Conservation (phyloP, 2,797 vertebrate species). For the Amniataba percoides region DNA sequence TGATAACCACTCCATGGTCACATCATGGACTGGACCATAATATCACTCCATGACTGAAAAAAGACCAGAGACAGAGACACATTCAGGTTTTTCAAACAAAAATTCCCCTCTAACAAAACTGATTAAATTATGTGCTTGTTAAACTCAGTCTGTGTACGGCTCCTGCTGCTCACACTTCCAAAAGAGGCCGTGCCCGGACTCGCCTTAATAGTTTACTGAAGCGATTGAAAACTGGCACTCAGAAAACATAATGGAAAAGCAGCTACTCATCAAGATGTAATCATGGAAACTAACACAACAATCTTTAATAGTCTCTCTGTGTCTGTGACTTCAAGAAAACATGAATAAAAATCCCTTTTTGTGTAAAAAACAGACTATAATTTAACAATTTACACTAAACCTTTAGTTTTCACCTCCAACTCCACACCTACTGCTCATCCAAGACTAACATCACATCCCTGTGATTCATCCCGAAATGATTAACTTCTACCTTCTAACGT, state of each 20-base stretch:
- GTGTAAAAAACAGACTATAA: conserved; percentile 2
- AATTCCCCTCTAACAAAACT: conserved; percentile 1
- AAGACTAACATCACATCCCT: conserved; percentile 4
- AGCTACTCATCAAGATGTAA: background rate
- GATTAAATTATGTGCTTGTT: background rate
- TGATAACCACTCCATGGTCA: conserved; percentile 23
- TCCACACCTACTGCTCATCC: background rate
- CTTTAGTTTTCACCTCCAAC: background rate
- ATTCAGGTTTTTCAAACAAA: conserved; percentile 4
- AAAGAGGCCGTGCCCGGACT: conserved; percentile 25
- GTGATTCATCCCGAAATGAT: conserved; percentile 18
- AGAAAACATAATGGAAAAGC: background rate
- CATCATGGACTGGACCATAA: conserved; percentile 14
- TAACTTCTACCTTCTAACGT: background rate
- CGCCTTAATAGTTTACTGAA: background rate
- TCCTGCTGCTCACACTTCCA: conserved; percentile 6
- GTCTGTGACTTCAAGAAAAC: conserved; percentile 7
- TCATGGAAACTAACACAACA: background rate
- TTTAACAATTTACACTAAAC: conserved; percentile 4
- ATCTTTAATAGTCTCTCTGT: background rate
- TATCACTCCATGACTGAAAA: background rate
- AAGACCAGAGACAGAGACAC: background rate
- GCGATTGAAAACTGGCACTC: background rate
- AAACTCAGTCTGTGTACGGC: background rate
- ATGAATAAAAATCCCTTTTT: background rate